Conservation (phyloP, 1,140 invertebrate genomes). For the Atta cephalotes region DNA sequence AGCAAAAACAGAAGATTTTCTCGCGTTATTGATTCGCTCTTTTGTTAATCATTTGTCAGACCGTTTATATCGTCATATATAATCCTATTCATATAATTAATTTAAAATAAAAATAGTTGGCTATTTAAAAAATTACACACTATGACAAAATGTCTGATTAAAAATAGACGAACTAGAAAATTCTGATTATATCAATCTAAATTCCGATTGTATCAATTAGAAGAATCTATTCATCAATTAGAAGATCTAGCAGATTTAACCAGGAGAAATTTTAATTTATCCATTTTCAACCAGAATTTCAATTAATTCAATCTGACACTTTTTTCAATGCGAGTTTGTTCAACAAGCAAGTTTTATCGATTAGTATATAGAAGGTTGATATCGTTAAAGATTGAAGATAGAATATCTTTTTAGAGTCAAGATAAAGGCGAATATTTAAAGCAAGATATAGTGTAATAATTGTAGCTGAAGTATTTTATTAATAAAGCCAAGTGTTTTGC, state of each 20-base stretch:
- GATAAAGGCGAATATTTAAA: conserved; percentile 16
- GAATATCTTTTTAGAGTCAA: conserved; percentile 9
- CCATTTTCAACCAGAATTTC: too few relatives aligned
- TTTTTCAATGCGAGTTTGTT: neutral
- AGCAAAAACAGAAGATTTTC: conserved; percentile 30
- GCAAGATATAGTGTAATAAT: neutral
- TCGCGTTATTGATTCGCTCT: conserved; percentile 47
- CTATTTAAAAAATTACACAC: neutral
- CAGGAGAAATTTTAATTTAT: too few relatives aligned
- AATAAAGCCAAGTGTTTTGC: conserved; percentile 29
- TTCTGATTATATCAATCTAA: too few relatives aligned
- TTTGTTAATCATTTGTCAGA: conserved; percentile 1
- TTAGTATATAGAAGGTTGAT: conserved; percentile 27
- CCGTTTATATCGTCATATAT: neutral
- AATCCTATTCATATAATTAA: conserved; percentile 22
- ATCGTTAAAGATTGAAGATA: conserved; percentile 18
- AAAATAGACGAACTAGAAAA: too few relatives aligned
- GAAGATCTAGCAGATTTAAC: too few relatives aligned
- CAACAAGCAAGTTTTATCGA: conserved; percentile 34
- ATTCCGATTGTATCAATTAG: too few relatives aligned
- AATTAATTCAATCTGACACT: too few relatives aligned
- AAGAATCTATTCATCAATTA: too few relatives aligned
- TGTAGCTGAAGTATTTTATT: conserved; percentile 9
- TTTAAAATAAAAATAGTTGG: conserved; percentile 20
- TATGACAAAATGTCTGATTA: too few relatives aligned